Evolutionary conservation across 1,140 invertebrate genomes (phyloP).

Genomic region (Ooceraea biroi): DNA sequence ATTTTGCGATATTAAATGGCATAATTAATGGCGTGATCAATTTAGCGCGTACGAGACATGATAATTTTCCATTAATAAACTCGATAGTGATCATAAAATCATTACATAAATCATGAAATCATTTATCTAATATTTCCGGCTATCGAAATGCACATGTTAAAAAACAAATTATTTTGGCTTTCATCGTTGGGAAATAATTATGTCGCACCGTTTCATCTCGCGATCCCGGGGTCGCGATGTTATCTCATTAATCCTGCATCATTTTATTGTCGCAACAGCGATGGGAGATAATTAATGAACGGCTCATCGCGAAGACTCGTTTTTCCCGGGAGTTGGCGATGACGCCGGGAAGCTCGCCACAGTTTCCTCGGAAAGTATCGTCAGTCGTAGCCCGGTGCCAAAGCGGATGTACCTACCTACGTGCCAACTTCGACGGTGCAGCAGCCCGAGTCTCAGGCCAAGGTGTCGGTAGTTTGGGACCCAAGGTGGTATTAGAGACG

Average conservation of each 20-base stretch:
- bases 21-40: conserved; percentile 38
- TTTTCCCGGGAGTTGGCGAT: conserved; percentile 1
- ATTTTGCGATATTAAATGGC: not conserved
- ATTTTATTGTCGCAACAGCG: not conserved
- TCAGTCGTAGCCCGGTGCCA: not conserved
- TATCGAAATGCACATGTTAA: conserved; percentile 10
- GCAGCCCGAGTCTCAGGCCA: conserved; percentile 34
- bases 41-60: conserved; percentile 26
- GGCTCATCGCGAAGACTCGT: conserved; percentile 1
- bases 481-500: conserved; percentile 67
- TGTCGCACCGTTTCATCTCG: not conserved
- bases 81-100: conserved; percentile 22
- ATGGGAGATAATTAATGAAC: conserved; percentile 35
- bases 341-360: not conserved
- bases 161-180: conserved; percentile 27
- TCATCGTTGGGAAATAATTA: conserved; percentile 15
- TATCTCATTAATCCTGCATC: not conserved
- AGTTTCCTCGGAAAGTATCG: conserved; percentile 36
- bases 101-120: conserved; percentile 23
- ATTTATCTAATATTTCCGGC: conserved; percentile 13
- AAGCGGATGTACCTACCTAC: not conserved
- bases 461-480: conserved; percentile 67
- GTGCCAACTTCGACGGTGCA: conserved; percentile 60
- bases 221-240: not conserved
- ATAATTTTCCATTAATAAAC: conserved; percentile 49